These are phyloP conservation scores for Dreissena polymorpha DNA, from an alignment of 1,140 invertebrate genomes.

Conservation along the genomic window DNA sequence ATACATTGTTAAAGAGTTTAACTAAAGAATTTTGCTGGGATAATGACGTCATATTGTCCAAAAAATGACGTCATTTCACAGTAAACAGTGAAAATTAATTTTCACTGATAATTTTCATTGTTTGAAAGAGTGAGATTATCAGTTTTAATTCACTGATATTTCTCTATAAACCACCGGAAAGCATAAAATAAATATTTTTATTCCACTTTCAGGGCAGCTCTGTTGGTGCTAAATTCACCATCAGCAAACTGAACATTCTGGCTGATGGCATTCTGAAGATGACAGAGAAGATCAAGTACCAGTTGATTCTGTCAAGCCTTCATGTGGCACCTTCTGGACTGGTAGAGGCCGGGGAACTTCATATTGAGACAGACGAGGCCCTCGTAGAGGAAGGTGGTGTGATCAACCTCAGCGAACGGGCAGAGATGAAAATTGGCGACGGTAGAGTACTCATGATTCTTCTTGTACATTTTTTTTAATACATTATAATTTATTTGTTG, in stretches of 20 bases:
- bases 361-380: conserved; percentile 39
- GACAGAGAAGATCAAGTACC: conserved; percentile 52
- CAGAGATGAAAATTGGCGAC: conserved; percentile 28
- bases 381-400: conserved; percentile 60
- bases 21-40: too few relatives aligned
- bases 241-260: conserved; percentile 53
- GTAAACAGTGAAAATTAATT: too few relatives aligned
- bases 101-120: too few relatives aligned
- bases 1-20: too few relatives aligned
- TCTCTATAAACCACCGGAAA: too few relatives aligned
- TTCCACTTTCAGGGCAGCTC: conserved; percentile 33
- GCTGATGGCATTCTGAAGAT: conserved; percentile 54
- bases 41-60: too few relatives aligned
- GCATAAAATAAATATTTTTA: too few relatives aligned
- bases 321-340: conserved; percentile 57
- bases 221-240: conserved; percentile 27
- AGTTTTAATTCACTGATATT: too few relatives aligned
- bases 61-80: too few relatives aligned
- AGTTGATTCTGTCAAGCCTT: conserved; percentile 37
- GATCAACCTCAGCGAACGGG: conserved; percentile 54
- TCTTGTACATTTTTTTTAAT: too few relatives aligned
- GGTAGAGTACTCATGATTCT: background rate
- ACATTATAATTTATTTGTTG: too few relatives aligned
- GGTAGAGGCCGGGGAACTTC: conserved; percentile 38
- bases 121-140: too few relatives aligned